Evolutionary conservation across 2,888 invertebrate genomes (phyloP).

Genomic region (Cristatella mucedo): DNA sequence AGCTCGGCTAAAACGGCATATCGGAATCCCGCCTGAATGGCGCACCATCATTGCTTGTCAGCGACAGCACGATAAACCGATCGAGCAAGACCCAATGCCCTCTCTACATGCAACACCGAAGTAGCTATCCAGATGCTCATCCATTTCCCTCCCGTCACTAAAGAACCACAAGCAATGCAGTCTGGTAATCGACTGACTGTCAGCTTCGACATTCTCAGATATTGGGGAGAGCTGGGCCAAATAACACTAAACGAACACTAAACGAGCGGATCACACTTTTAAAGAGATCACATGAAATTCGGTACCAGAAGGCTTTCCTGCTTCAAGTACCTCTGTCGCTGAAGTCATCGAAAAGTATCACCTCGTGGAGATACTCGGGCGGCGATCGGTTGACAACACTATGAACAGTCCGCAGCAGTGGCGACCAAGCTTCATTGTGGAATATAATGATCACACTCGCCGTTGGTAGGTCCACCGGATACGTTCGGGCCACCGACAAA

Average conservation of each 20-base stretch:
- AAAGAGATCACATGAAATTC: not conserved
- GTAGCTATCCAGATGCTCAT: too few relatives aligned
- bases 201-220: too few relatives aligned
- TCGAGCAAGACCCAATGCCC: too few relatives aligned
- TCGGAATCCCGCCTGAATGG: too few relatives aligned
- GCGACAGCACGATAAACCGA: too few relatives aligned
- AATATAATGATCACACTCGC: constrained; percentile 63
- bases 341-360: constrained; percentile 84
- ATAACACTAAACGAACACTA: not conserved
- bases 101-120: too few relatives aligned
- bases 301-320: not conserved
- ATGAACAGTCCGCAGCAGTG: constrained; percentile 66
- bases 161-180: too few relatives aligned
- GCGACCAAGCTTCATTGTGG: constrained; percentile 75
- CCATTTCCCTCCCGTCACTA: too few relatives aligned
- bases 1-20: constrained; percentile 20
- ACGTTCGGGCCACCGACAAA: constrained; percentile 42
- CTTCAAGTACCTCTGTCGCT: constrained; percentile 52
- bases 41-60: too few relatives aligned
- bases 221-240: too few relatives aligned
- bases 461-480: constrained; percentile 51
- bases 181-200: too few relatives aligned
- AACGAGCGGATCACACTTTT: not conserved
- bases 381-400: constrained; percentile 66
- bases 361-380: constrained; percentile 60